Conservation (phyloP, 2,113 vertebrate species). For the Neoarius graeffei region DNA sequence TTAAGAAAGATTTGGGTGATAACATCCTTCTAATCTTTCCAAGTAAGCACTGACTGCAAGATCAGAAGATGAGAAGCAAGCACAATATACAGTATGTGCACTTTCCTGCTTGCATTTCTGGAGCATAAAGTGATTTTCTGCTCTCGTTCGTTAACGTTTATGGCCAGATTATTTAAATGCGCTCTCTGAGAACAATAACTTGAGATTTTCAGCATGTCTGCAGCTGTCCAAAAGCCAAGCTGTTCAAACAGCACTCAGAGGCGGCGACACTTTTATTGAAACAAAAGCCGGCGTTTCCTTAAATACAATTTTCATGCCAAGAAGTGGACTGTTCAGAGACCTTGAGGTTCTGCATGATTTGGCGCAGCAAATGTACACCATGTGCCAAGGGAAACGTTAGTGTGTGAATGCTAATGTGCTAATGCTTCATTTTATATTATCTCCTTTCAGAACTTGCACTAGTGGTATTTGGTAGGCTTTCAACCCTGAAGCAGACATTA, state of each 20-base stretch:
- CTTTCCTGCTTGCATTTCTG: not conserved
- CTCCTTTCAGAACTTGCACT: not conserved
- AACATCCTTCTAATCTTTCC: not conserved
- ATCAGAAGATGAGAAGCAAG: not conserved
- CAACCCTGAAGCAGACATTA: not conserved
- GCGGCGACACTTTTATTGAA: conserved; percentile 44
- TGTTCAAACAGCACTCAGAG: conserved; percentile 33
- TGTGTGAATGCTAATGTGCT: conserved; percentile 19
- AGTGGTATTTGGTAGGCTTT: not conserved
- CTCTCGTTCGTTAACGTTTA: conserved; percentile 44
- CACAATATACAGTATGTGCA: not conserved
- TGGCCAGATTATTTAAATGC: conserved; percentile 29
- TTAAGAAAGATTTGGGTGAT: not conserved
- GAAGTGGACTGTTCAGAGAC: conserved; percentile 42
- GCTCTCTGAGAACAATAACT: conserved; percentile 44
- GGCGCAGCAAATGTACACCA: conserved; percentile 13
- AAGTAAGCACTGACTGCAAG: not conserved
- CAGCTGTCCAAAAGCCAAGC: conserved; percentile 40
- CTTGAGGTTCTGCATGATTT: conserved; percentile 46
- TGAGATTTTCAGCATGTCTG: conserved; percentile 27
- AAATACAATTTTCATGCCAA: conserved; percentile 54
- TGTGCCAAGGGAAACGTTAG: conserved; percentile 53
- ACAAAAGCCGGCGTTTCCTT: conserved; percentile 43
- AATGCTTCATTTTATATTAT: conserved; percentile 9
- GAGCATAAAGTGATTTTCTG: conserved; percentile 6